Percentiles rank a stretch among this genome's conserved stretches.
phyloP scores from a whole-genome alignment of 2,797 vertebrate genomes.

The Euthynnus affinis region DNA sequence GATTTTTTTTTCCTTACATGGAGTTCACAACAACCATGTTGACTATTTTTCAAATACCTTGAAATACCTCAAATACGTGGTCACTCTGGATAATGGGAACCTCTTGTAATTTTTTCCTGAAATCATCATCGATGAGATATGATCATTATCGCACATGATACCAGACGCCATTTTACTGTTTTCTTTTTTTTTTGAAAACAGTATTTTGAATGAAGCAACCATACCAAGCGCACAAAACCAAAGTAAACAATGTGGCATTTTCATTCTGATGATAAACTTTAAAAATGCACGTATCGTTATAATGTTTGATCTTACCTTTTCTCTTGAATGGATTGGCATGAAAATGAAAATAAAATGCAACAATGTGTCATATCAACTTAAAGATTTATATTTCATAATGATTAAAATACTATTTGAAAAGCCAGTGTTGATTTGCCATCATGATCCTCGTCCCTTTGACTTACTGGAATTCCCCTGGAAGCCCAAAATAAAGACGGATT shows the following conservation, averaged over 20 bases:
- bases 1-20: constrained; percentile 12
- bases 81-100: neutral
- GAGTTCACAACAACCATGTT: constrained; percentile 3
- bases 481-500: constrained; percentile 17
- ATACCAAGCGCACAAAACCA: neutral
- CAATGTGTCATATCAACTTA: neutral
- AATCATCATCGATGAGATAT: neutral
- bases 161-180: neutral
- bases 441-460: constrained; percentile 3
- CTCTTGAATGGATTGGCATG: neutral
- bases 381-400: neutral
- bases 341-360: neutral
- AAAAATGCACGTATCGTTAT: neutral
- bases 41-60: neutral
- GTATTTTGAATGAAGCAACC: too few species aligned
- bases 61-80: too few species aligned
- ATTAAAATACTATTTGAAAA: neutral
- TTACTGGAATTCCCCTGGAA: constrained; percentile 29
- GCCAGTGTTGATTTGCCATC: constrained; percentile 1
- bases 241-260: neutral
- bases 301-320: constrained; percentile 9
- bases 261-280: neutral
- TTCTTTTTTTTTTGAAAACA: too few species aligned
- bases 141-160: neutral
- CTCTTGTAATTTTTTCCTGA: neutral